Conservation (phyloP, 2,797 vertebrate genomes). For the Alcedo atthis region DNA sequence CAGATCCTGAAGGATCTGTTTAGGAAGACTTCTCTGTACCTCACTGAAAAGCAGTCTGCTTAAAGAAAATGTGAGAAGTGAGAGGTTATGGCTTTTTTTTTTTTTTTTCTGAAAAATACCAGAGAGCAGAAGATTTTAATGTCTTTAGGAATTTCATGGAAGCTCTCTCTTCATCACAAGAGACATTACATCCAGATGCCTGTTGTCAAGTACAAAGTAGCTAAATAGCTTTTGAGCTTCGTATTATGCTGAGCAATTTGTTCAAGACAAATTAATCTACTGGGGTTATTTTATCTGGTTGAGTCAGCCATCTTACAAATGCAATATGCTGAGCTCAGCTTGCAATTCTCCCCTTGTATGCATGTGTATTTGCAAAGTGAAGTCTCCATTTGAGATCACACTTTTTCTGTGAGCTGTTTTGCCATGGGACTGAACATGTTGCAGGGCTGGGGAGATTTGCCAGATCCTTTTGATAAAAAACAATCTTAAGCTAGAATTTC, state of each 20-base stretch:
- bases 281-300: neutral
- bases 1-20: neutral
- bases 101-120: neutral
- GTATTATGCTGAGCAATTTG: neutral
- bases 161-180: neutral
- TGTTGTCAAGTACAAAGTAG: neutral
- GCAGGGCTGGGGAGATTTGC: neutral
- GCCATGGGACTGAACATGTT: neutral
- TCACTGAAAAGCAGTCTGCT: neutral
- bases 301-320: constrained; percentile 14
- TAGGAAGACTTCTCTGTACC: neutral
- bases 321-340: neutral
- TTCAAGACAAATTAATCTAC: neutral
- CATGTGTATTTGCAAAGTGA: neutral
- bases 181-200: neutral
- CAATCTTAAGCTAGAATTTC: neutral
- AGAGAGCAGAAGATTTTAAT: neutral
- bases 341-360: neutral
- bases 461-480: neutral
- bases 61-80: neutral
- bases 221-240: neutral
- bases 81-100: neutral
- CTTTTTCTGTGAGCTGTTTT: neutral
- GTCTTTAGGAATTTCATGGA: neutral
- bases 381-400: neutral